phyloP scores from a whole-genome alignment of 2,888 invertebrate genomes.

The Drosophila pseudotalamancana region DNA sequence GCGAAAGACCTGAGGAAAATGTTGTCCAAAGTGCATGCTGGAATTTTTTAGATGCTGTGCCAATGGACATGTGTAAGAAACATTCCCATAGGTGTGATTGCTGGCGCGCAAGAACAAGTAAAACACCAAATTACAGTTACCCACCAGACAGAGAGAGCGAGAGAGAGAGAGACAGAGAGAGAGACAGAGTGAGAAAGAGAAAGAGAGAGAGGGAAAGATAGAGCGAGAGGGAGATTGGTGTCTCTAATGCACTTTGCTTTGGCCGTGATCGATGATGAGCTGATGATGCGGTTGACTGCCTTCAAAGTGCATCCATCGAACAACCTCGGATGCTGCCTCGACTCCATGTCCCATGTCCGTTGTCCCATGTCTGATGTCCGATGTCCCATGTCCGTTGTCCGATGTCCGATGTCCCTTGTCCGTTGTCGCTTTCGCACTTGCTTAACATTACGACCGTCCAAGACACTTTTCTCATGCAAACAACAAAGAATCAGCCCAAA shows the following conservation, averaged over 20 bases:
- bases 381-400: conserved; percentile 6
- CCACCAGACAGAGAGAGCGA: conserved; percentile 2
- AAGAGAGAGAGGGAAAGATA: conserved; percentile 1
- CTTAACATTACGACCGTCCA: conserved; percentile 32
- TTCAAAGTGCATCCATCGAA: conserved; percentile 37
- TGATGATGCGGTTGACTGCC: conserved; percentile 60
- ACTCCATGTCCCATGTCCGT: neutral
- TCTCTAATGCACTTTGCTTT: conserved; percentile 1
- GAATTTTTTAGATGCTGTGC: conserved; percentile 56
- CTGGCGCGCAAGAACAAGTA: conserved; percentile 78
- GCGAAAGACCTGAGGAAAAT: conserved; percentile 56
- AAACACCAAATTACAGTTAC: conserved; percentile 78
- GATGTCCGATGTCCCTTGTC: conserved; percentile 29
- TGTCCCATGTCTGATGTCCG: conserved; percentile 5
- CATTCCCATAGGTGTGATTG: conserved; percentile 80
- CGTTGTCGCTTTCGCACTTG: conserved; percentile 61
- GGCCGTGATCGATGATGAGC: conserved; percentile 73
- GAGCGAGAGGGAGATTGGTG: conserved; percentile 18
- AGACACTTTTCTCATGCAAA: conserved; percentile 66
- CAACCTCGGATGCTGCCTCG: conserved; percentile 17
- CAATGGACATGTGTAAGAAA: conserved; percentile 71
- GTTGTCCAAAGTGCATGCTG: conserved; percentile 75
- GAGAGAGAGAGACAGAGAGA: neutral
- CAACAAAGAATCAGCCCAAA: conserved; percentile 49
- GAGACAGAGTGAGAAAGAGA: conserved; percentile 24